Conservation (phyloP, 1,140 invertebrate genomes). For the Saccostrea echinata region DNA sequence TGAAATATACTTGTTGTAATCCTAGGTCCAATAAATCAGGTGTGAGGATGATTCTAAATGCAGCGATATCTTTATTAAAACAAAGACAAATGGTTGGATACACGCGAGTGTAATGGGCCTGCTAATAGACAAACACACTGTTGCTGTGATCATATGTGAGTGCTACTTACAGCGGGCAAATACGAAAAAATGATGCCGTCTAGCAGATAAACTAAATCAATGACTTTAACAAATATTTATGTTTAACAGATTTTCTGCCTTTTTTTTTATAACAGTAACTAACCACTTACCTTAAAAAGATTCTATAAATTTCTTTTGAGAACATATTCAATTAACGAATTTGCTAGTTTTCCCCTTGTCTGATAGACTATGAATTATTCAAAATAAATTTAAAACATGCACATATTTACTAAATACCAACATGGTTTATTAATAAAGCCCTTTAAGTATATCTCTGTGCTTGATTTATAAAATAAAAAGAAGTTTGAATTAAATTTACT, state of each 20-base stretch:
- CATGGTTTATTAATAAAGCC: background rate
- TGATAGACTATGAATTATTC: background rate
- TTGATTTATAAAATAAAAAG: background rate
- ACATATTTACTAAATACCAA: background rate
- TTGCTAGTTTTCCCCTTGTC: background rate
- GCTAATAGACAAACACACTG: background rate
- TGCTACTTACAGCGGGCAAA: background rate
- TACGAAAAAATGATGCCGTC: background rate
- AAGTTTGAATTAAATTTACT: background rate
- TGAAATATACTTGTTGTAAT: background rate
- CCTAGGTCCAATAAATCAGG: background rate
- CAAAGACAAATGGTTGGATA: background rate
- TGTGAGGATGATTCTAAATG: background rate
- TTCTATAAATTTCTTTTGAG: background rate
- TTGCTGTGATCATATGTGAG: slow-evolving; percentile 12
- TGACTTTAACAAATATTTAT: background rate
- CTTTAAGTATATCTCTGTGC: background rate
- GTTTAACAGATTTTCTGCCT: background rate
- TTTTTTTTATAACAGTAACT: background rate
- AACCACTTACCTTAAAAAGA: too few relatives aligned
- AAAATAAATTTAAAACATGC: background rate
- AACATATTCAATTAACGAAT: background rate
- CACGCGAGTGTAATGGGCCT: slow-evolving; percentile 4
- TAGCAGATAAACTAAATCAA: background rate
- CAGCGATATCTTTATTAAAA: slow-evolving; percentile 23